phyloP scores from a whole-genome alignment of 2,113 vertebrate species.

The Aphelocoma coerulescens region DNA sequence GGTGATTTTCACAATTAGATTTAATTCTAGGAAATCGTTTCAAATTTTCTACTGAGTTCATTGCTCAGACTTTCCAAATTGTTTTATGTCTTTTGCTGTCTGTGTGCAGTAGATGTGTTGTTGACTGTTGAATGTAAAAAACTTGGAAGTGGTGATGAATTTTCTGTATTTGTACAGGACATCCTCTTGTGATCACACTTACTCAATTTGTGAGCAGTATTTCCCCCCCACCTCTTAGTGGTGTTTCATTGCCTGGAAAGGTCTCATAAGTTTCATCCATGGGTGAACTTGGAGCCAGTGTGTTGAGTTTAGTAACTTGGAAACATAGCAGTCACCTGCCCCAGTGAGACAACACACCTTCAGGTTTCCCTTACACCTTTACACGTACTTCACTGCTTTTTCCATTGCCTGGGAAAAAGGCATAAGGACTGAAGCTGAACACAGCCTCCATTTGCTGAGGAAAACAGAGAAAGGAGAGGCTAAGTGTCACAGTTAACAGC shows the following conservation, averaged over 20 bases:
- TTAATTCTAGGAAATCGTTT: background rate
- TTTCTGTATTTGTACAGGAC: background rate
- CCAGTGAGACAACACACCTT: background rate
- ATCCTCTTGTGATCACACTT: background rate
- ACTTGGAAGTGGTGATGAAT: background rate
- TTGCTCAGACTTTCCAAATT: background rate
- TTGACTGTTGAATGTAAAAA: background rate
- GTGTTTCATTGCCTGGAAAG: background rate
- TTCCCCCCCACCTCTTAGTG: background rate
- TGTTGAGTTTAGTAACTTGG: background rate
- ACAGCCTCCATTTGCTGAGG: background rate
- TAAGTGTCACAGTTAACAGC: background rate
- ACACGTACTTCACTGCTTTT: background rate
- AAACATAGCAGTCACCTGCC: background rate
- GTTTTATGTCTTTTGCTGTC: background rate
- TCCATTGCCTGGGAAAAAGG: background rate
- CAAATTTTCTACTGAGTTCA: background rate
- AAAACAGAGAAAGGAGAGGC: background rate
- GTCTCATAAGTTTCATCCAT: background rate
- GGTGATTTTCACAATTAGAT: background rate
- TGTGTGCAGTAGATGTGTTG: background rate
- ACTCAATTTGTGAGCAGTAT: background rate
- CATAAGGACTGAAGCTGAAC: background rate
- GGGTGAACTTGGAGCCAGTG: background rate
- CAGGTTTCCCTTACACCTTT: background rate